phyloP scores from a whole-genome alignment of 2,113 vertebrate genomes.

The Castor canadensis region DNA sequence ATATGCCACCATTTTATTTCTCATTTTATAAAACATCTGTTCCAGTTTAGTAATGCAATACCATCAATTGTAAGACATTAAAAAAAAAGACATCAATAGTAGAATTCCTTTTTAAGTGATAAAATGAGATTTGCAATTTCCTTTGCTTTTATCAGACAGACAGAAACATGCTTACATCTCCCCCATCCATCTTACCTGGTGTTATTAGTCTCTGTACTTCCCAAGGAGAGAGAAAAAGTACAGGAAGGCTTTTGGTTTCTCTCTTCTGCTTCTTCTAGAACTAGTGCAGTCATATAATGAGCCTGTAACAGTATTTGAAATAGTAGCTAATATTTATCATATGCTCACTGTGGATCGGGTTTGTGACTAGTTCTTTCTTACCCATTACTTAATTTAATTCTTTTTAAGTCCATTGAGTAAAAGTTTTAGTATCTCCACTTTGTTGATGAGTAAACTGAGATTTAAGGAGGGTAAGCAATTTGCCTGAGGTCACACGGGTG shows the following conservation, averaged over 20 bases:
- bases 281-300: background rate
- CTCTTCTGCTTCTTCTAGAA: background rate
- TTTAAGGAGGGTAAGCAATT: background rate
- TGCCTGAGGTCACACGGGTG: background rate
- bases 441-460: conserved; percentile 41
- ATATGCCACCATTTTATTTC: conserved; percentile 3
- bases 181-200: background rate
- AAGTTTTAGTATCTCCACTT: conserved; percentile 3
- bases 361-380: conserved; percentile 3
- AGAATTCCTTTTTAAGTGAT: background rate
- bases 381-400: conserved; percentile 32
- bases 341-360: background rate
- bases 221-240: background rate
- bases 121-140: too few relatives aligned
- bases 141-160: background rate
- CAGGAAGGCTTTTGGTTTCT: background rate
- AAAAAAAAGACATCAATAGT: background rate
- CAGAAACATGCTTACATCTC: background rate
- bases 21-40: background rate
- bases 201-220: background rate
- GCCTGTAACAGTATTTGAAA: background rate
- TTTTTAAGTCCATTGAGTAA: conserved; percentile 24
- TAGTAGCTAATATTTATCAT: background rate
- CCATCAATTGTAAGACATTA: background rate
- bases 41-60: background rate